These are phyloP conservation scores for Dynastes maya DNA, from an alignment of 2,888 invertebrate genomes.

Conservation along the genomic window DNA sequence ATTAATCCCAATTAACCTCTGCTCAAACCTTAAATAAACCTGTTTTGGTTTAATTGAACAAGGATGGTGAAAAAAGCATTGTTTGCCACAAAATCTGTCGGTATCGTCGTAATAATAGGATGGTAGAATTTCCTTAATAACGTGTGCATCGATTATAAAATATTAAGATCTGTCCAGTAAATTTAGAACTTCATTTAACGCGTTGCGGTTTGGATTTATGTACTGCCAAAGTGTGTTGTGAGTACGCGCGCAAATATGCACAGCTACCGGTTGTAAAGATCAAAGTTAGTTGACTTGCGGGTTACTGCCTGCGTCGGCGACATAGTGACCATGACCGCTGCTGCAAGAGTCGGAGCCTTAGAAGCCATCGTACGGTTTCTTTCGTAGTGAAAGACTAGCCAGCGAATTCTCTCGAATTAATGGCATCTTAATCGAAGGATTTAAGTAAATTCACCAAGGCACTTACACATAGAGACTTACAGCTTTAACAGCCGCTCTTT, in stretches of 20 bases:
- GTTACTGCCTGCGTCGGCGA: constrained; percentile 40
- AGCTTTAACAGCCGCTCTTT: constrained; percentile 9
- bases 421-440: constrained; percentile 11
- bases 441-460: constrained; percentile 24
- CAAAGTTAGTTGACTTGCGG: constrained; percentile 42
- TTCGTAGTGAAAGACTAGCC: constrained; percentile 35
- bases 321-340: constrained; percentile 43
- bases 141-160: neutral
- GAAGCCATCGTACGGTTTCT: constrained; percentile 37
- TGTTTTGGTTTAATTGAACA: too few species aligned
- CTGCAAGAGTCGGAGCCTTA: constrained; percentile 37
- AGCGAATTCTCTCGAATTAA: constrained; percentile 24
- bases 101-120: too few species aligned
- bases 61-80: too few species aligned
- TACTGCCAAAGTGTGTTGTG: neutral
- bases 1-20: too few species aligned
- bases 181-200: constrained; percentile 10
- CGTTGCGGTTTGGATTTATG: constrained; percentile 12
- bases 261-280: constrained; percentile 42
- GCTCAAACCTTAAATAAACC: too few species aligned
- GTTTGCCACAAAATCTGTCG: too few species aligned
- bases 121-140: too few species aligned
- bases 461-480: neutral
- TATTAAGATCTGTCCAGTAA: neutral
- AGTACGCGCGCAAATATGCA: constrained; percentile 23